phyloP scores from a whole-genome alignment of 2,888 invertebrate species.

The Cylloceria caligata region DNA sequence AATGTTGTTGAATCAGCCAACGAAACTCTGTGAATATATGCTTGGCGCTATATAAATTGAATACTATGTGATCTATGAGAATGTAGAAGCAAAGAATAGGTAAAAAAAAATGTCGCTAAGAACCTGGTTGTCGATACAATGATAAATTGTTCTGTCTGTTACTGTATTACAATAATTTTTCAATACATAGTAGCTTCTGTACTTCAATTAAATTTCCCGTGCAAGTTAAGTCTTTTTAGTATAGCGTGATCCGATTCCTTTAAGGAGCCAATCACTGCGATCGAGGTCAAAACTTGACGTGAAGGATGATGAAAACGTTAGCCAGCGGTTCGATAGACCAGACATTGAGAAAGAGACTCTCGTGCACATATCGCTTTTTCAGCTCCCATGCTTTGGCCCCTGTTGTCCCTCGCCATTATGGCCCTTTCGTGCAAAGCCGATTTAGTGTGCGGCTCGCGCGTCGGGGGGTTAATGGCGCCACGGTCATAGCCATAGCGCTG shows the following conservation, averaged over 20 bases:
- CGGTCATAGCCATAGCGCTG: constrained; percentile 10
- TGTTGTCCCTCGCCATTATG: constrained; percentile 49
- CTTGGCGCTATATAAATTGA: too few species aligned
- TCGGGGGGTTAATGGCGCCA: constrained; percentile 55
- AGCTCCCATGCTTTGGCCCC: constrained; percentile 9
- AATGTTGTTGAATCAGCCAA: too few species aligned
- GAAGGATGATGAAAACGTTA: constrained; percentile 26
- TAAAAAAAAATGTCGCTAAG: too few species aligned
- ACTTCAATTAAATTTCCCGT: background rate
- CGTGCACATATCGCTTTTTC: constrained; percentile 8
- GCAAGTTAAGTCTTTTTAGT: background rate
- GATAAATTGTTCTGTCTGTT: background rate
- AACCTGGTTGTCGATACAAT: too few species aligned
- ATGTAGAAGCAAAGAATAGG: too few species aligned
- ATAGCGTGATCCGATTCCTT: background rate
- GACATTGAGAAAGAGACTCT: background rate
- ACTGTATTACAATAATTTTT: too few species aligned
- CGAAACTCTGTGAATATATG: too few species aligned
- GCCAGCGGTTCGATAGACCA: constrained; percentile 7
- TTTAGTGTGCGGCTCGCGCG: constrained; percentile 57
- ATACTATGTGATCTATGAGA: too few species aligned
- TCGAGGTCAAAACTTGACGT: constrained; percentile 46
- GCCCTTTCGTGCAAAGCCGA: constrained; percentile 52
- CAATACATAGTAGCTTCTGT: background rate
- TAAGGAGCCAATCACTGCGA: constrained; percentile 29